Conservation (phyloP, 92 coral and sea anemone genomes). For the Pocillopora meandrina region DNA sequence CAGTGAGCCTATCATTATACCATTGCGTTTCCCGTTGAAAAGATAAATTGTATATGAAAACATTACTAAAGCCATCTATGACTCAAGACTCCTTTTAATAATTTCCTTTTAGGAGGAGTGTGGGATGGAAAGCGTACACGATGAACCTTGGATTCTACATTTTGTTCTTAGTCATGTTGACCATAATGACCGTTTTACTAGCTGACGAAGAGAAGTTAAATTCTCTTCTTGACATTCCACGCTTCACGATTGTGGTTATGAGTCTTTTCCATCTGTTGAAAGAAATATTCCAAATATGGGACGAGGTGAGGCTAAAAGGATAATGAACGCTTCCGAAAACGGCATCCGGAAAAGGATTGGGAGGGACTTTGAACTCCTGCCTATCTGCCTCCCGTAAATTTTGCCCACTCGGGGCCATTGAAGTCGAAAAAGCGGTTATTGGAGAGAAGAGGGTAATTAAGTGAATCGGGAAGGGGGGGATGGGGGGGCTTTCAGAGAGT, state of each 20-base stretch:
- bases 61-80: neutral
- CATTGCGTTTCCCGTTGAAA: too few species aligned
- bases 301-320: slow-evolving; percentile 66
- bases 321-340: neutral
- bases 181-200: slow-evolving; percentile 77
- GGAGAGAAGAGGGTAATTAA: too few species aligned
- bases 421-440: too few species aligned
- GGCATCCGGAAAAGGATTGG: too few species aligned
- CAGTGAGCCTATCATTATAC: too few species aligned
- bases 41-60: too few species aligned
- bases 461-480: too few species aligned
- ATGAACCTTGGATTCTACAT: slow-evolving; percentile 84
- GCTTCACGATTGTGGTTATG: slow-evolving; percentile 77
- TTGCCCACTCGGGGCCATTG: too few species aligned
- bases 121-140: slow-evolving; percentile 93
- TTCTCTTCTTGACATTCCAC: slow-evolving; percentile 66
- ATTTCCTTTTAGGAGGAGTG: slow-evolving; percentile 73
- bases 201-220: slow-evolving; percentile 30
- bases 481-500: too few species aligned
- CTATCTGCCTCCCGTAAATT: too few species aligned
- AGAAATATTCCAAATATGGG: slow-evolving; percentile 93
- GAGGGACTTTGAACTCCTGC: neutral
- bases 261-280: slow-evolving; percentile 82
- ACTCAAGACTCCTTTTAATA: neutral
- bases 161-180: slow-evolving; percentile 77